phyloP scores from a whole-genome alignment of 2,113 vertebrate species.

The Canis aureus region DNA sequence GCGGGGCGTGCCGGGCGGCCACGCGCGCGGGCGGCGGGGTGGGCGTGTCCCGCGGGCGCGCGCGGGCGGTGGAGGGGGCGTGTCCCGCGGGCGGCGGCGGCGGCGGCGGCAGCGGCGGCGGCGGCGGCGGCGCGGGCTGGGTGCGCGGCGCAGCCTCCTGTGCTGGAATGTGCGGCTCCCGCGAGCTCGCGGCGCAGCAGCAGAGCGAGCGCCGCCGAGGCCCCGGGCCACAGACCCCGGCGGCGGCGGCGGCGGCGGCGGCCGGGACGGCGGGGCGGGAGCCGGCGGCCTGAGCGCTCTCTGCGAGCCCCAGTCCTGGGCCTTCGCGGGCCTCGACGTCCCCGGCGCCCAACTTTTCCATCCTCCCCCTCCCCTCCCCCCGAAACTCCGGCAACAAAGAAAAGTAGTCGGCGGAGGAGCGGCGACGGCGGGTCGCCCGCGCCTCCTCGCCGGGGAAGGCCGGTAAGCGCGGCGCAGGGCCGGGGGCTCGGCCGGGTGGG shows the following conservation, averaged over 20 bases:
- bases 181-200: conserved; percentile 72
- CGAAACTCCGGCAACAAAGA: conserved; percentile 82
- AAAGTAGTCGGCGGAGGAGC: conserved; percentile 70
- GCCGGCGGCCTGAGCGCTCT: conserved; percentile 19
- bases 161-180: conserved; percentile 93
- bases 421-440: background rate
- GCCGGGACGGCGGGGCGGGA: background rate
- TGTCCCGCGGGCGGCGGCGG: conserved; percentile 18
- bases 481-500: background rate
- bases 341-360: conserved; percentile 71
- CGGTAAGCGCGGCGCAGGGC: conserved; percentile 44
- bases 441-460: background rate
- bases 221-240: conserved; percentile 44
- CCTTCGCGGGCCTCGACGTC: conserved; percentile 48
- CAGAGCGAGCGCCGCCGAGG: conserved; percentile 68
- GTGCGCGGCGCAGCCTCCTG: conserved; percentile 84
- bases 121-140: conserved; percentile 85
- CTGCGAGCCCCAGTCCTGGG: background rate
- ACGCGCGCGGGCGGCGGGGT: conserved; percentile 23
- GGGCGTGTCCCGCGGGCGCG: conserved; percentile 64
- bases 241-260: conserved; percentile 42
- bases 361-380: conserved; percentile 41
- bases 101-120: conserved; percentile 72
- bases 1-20: conserved; percentile 47
- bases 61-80: conserved; percentile 57